Conservation (phyloP, 2,888 invertebrate genomes). For the Drosophila subsilvestris region DNA sequence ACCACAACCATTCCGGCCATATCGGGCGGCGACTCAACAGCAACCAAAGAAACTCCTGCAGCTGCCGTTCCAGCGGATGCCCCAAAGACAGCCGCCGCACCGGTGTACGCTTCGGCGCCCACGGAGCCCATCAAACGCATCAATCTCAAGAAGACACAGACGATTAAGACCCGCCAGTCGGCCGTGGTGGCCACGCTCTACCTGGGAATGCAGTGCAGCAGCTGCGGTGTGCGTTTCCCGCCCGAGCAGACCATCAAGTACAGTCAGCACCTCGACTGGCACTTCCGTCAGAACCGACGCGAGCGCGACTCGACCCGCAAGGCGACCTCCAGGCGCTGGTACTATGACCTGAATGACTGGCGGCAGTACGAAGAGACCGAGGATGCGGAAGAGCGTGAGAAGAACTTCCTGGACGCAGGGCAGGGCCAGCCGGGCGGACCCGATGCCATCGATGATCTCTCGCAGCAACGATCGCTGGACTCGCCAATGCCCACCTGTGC, state of each 20-base stretch:
- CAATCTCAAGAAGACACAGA: constrained; percentile 88
- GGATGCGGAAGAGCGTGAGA: constrained; percentile 94
- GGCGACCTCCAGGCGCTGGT: constrained; percentile 94
- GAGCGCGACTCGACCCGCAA: constrained; percentile 94
- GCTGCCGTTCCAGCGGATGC: constrained; percentile 18
- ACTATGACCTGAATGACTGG: constrained; percentile 95
- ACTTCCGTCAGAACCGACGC: constrained; percentile 96
- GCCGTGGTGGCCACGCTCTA: constrained; percentile 90
- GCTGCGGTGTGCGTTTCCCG: constrained; percentile 97
- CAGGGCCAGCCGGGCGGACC: constrained; percentile 87
- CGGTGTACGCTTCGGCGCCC: constrained; percentile 21
- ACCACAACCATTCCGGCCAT: constrained; percentile 33
- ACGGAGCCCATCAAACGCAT: constrained; percentile 86
- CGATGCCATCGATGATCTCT: constrained; percentile 86
- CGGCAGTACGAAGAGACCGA: constrained; percentile 97
- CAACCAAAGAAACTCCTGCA: constrained; percentile 37
- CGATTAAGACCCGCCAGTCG: constrained; percentile 90
- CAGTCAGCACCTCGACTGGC: constrained; percentile 99
- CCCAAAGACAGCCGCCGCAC: not conserved
- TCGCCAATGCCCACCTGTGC: constrained; percentile 89
- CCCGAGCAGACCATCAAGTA: constrained; percentile 95
- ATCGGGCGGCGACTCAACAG: constrained; percentile 18
- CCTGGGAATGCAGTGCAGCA: constrained; percentile 97
- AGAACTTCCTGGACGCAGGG: constrained; percentile 92
- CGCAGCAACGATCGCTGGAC: constrained; percentile 85